Percentiles rank a stretch among this genome's conserved stretches.
These are phyloP conservation scores for Aphodius sticticus DNA, from an alignment of 2,888 invertebrate genomes.

Conservation along the genomic window DNA sequence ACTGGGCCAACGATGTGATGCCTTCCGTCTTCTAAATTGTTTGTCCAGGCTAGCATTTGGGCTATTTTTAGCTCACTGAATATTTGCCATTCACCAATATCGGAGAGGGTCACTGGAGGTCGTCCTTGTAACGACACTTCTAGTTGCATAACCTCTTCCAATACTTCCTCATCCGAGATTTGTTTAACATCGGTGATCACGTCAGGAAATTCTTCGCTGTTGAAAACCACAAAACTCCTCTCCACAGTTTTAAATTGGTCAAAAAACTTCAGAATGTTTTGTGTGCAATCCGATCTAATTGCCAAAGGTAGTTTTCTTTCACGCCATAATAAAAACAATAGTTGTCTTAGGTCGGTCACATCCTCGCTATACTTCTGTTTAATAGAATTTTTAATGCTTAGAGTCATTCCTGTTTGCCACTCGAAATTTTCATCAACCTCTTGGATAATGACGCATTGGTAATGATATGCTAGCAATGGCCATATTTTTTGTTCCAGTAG, in stretches of 20 bases:
- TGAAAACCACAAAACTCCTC: background rate
- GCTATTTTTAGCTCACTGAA: background rate
- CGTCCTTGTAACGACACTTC: background rate
- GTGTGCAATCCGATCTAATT: background rate
- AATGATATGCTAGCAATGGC: background rate
- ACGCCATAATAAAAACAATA: background rate
- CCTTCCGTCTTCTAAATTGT: background rate
- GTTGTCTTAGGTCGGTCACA: background rate
- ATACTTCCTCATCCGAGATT: background rate
- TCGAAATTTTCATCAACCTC: background rate
- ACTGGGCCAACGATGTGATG: background rate
- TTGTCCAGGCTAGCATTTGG: background rate
- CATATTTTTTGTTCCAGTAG: background rate
- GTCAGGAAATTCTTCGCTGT: background rate
- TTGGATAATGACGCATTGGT: background rate
- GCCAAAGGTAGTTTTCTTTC: background rate
- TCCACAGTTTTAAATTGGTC: background rate
- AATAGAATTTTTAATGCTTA: no score
- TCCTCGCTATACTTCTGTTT: background rate
- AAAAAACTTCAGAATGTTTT: background rate
- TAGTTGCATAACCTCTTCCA: background rate
- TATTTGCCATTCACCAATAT: background rate
- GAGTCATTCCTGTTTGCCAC: background rate
- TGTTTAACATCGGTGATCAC: background rate
- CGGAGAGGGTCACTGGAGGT: background rate